A percentile compares a stretch with the other conserved stretches of the same genome.
phyloP scores from a whole-genome alignment of 2,797 vertebrate genomes.

The Gymnothorax reevesii region DNA sequence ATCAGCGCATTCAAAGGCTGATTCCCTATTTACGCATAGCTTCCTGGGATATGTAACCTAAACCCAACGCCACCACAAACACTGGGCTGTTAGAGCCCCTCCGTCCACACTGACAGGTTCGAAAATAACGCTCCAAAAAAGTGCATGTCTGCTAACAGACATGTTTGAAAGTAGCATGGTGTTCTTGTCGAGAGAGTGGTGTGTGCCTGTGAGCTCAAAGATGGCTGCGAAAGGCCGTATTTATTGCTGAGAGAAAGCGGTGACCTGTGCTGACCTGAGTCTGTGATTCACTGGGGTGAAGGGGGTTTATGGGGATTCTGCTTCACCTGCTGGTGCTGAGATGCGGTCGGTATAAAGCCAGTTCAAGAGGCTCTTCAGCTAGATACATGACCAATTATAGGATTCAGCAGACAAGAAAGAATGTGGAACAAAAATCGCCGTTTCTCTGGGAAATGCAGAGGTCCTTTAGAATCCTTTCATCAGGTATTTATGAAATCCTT shows the following conservation, averaged over 20 bases:
- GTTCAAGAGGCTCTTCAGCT: neutral
- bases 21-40: neutral
- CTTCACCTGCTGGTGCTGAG: too few species aligned
- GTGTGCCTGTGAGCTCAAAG: too few species aligned
- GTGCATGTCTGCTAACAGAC: neutral
- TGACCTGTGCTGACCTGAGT: neutral
- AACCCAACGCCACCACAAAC: neutral
- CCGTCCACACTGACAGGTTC: neutral
- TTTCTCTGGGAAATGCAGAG: neutral
- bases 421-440: neutral
- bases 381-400: neutral
- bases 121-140: neutral
- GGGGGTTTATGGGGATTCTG: neutral
- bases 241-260: too few species aligned
- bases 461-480: too few species aligned
- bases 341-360: neutral
- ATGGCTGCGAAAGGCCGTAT: too few species aligned
- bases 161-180: neutral
- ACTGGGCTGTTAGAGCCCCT: neutral
- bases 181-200: too few species aligned
- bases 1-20: conserved; percentile 4
- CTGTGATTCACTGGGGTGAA: neutral
- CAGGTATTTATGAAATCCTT: too few species aligned
- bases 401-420: neutral
- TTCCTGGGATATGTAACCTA: neutral